Evolutionary conservation across 2,888 invertebrate species (phyloP).

Genomic region (Andricus quercusramuli): DNA sequence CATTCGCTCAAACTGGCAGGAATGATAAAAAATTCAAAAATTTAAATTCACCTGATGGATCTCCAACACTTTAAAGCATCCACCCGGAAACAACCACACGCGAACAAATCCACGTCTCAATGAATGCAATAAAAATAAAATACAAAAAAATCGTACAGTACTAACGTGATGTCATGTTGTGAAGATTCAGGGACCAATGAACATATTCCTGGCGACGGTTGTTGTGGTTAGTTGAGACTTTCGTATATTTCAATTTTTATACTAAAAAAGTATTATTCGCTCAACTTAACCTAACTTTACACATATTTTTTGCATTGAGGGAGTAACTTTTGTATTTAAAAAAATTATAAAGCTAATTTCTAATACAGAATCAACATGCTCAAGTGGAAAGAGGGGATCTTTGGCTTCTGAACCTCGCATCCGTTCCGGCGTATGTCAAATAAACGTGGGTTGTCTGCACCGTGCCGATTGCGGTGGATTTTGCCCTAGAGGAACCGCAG

Average conservation of each 20-base stretch:
- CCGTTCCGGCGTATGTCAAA: constrained; percentile 63
- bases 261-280: neutral
- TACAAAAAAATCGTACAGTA: neutral
- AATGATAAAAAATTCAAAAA: neutral
- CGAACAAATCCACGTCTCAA: neutral
- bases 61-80: neutral
- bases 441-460: constrained; percentile 60
- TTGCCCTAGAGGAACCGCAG: constrained; percentile 58
- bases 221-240: constrained; percentile 62
- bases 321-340: neutral
- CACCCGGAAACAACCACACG: neutral
- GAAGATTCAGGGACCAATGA: constrained; percentile 52
- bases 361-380: constrained; percentile 58
- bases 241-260: neutral
- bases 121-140: neutral
- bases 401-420: constrained; percentile 53
- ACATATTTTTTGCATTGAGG: neutral
- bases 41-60: neutral
- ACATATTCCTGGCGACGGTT: constrained; percentile 57
- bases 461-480: constrained; percentile 61
- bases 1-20: neutral
- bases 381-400: constrained; percentile 51
- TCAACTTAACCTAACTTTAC: no score
- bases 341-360: neutral
- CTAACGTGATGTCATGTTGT: constrained; percentile 62